phyloP scores from a whole-genome alignment of 2,888 invertebrate species.

The Papilio gigon region DNA sequence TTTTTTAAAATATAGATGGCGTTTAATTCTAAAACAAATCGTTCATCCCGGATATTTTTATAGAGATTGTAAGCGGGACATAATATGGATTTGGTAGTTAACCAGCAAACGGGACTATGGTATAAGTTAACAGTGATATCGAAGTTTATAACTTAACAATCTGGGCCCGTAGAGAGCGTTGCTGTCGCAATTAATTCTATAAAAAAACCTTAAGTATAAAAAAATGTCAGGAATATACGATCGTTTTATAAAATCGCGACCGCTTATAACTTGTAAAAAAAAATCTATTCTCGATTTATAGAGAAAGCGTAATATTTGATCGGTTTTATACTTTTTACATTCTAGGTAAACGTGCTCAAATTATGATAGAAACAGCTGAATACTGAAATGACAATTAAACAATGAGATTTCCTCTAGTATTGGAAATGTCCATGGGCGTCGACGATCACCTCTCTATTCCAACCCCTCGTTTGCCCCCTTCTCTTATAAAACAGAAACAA shows the following conservation, averaged over 20 bases:
- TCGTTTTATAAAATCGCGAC: constrained; percentile 3
- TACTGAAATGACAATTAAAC: no score
- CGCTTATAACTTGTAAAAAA: not conserved
- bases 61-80: constrained; percentile 22
- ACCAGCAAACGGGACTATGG: constrained; percentile 18
- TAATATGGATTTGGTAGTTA: constrained; percentile 20
- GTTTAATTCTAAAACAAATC: not conserved
- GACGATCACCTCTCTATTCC: no score
- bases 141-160: no score
- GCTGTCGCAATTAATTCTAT: no score
- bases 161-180: no score
- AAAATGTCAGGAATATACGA: no score
- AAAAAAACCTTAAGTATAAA: not conserved
- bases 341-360: not conserved
- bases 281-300: constrained; percentile 17
- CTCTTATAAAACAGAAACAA: no score
- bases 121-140: not conserved
- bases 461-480: no score
- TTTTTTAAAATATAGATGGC: not conserved
- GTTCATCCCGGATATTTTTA: constrained; percentile 3
- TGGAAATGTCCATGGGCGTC: no score
- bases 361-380: not conserved
- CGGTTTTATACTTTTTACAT: constrained; percentile 1
- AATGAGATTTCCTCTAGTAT: not conserved
- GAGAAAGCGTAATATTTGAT: not conserved